A percentile compares a stretch with the other conserved stretches of the same genome.
Evolutionary conservation across 2,888 invertebrate genomes (phyloP).

Genomic region (Amblyjoppa fuscipennis): DNA sequence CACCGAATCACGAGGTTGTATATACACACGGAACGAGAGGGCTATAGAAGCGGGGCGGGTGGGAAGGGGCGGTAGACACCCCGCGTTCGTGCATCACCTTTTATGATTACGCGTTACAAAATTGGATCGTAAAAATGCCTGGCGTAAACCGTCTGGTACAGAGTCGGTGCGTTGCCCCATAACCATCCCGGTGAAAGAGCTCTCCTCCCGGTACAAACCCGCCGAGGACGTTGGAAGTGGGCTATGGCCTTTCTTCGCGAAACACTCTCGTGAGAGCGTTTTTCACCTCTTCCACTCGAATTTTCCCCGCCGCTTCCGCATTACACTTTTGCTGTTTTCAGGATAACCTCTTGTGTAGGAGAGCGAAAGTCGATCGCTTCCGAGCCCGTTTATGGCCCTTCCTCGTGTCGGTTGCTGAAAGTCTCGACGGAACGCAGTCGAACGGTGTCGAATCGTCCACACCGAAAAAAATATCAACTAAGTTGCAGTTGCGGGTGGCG

Average conservation of each 20-base stretch:
- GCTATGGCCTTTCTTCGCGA: slow-evolving; percentile 11
- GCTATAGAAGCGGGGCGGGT: background rate
- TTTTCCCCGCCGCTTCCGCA: slow-evolving; percentile 16
- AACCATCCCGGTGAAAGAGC: background rate
- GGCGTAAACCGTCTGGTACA: slow-evolving; percentile 29
- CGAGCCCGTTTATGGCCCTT: background rate
- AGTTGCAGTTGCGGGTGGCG: too few species aligned
- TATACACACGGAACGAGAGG: slow-evolving; percentile 5
- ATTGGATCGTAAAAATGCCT: slow-evolving; percentile 69
- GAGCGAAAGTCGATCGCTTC: background rate
- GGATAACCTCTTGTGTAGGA: background rate
- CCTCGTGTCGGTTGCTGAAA: background rate
- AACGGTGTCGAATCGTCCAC: background rate
- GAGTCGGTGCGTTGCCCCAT: slow-evolving; percentile 2
- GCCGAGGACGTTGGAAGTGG: background rate
- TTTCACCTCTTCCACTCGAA: slow-evolving; percentile 37
- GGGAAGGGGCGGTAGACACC: background rate
- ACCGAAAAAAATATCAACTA: too few species aligned
- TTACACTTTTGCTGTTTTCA: slow-evolving; percentile 1
- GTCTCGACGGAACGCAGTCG: background rate
- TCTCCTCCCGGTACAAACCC: slow-evolving; percentile 16
- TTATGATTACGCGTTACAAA: slow-evolving; percentile 68
- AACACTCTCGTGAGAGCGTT: slow-evolving; percentile 11
- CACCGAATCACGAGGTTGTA: slow-evolving; percentile 59
- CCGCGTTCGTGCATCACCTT: slow-evolving; percentile 23